Evolutionary conservation across 2,797 vertebrate genomes (phyloP), one percentile per base, ranked within the genome.

Genomic region (Sebastes taczanowskii): DNA sequence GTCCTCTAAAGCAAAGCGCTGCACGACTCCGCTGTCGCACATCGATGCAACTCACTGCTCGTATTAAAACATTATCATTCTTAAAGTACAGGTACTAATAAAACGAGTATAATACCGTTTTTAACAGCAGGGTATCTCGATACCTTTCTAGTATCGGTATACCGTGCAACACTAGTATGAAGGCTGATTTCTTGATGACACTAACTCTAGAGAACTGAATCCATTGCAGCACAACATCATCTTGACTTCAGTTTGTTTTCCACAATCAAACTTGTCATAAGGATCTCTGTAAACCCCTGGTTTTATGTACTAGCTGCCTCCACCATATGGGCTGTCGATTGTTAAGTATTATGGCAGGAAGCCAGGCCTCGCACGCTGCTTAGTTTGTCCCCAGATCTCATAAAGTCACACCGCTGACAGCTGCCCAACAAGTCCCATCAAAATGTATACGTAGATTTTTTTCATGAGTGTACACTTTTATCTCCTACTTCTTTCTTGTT

Each of bases 261-360:
- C 2, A 9, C 52, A 55, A n/a, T 83, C 56, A 77, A 42, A 27
- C 34, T 56, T 71, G 71, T 63, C 66, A 71, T 52, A 14, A 67
- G 34, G 11, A 30, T 38, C 64, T 30, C 5, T 56, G 23, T 60
- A 23, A 61, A 32, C 10, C 8, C 2, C 9, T 30, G 58, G 4
- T 75, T 58, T 16, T 60, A 53, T 72, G 78, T 70, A 22, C 61
- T 49, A 7, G 52, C 58, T 78, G 46, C 18, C 55, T 56, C 7
- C 27, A 35, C 38, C 70, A 68, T 64, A 65, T 81, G 62, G 34
- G n/a, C 53, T 59, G 63, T 34, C 4, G 25, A 58, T 56, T 56
- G 59, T 61, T 0, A 46, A 46, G 4, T 10, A 63, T 11, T n/a
- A 60, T 42, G 74, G 55, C 61, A 78, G 0, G 11, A 56, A 63